Evolutionary conservation across 2,888 invertebrate species (phyloP).

Genomic region (Andrena fulva): DNA sequence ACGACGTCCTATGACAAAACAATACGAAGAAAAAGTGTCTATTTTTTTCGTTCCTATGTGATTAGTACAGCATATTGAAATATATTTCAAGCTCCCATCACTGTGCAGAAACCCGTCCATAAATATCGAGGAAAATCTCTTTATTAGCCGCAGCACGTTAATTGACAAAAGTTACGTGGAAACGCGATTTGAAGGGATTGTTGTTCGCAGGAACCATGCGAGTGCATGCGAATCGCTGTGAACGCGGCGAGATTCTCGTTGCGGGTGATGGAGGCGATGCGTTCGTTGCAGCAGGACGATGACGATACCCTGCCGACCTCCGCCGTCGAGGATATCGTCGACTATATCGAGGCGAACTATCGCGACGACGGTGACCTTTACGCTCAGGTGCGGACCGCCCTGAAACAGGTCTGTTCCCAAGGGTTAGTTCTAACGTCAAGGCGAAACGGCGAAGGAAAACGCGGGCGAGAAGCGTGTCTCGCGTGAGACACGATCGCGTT

Average conservation of each 20-base stretch:
- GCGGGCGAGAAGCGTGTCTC: constrained; percentile 54
- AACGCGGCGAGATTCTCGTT: constrained; percentile 72
- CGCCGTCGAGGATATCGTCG: constrained; percentile 69
- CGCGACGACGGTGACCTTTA: constrained; percentile 73
- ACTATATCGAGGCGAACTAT: constrained; percentile 69
- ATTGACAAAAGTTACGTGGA: too few species aligned
- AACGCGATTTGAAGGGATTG: too few species aligned
- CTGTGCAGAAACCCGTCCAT: too few species aligned
- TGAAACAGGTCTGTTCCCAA: constrained; percentile 71
- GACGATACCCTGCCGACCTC: constrained; percentile 48
- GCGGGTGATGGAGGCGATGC: constrained; percentile 76
- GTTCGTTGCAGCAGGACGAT: constrained; percentile 60
- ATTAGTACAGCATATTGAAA: too few species aligned
- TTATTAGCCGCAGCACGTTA: too few species aligned
- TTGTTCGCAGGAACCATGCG: constrained; percentile 23
- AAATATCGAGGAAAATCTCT: too few species aligned
- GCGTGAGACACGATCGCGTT: constrained; percentile 67
- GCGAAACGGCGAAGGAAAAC: constrained; percentile 20
- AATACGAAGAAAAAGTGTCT: too few species aligned
- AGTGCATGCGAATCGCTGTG: constrained; percentile 56
- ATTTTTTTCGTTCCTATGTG: too few species aligned
- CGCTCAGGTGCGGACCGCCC: constrained; percentile 74
- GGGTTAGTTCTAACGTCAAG: constrained; percentile 69
- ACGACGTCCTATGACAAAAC: too few species aligned
- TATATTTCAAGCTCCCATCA: too few species aligned